Evolutionary conservation across 1,140 invertebrate species (phyloP), one percentile per base, ranked within the genome.

Genomic region (Neodiprion virginianus): DNA sequence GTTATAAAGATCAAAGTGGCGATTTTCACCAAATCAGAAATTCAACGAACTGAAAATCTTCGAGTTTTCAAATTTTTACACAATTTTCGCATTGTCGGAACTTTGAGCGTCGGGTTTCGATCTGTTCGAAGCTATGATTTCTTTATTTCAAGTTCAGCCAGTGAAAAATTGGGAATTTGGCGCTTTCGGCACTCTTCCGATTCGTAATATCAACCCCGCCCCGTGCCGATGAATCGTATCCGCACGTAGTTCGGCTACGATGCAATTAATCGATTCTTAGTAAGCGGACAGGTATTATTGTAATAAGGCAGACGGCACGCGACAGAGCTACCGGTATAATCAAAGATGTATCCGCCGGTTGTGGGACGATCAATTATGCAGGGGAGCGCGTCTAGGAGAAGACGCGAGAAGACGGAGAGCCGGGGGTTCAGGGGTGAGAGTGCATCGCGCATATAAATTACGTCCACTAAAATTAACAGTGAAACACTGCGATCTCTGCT

Each of bases 361-460:
- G 53, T 40, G 28, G 5, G 5, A 40, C 28, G 28, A 61, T 61
- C n/a, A 61, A 8, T 12, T 61, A 61, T 61, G 53, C 53, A 17
- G 5, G 28, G 28, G 28, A 40, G 28, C 28, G 28, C 28, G 28
- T 40, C 28, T 40, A 40, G 40, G 74, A 66, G 48, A 53, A 74
- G 48, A 67, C 17, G n/a, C 49, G 68, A 40, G 61, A 40, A 40
- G 28, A 40, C 28, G 28, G 72, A 66, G 69, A 74, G 72, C 21
- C 17, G 74, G 76, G 23, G 23, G 72, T 74, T 23, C 17, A 72
- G 76, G 28, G 23, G 72, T 74, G 81, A 76, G 79, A 80, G 78
- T 78, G 78, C 75, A 80, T 79, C 53, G 53, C 53, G 53, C 53
- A 61, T 61, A 61, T 14, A 4, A 61, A 61, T 61, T 61, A 14